phyloP scores from a whole-genome alignment of 2,888 invertebrate species.

The Xestia ashworthii region DNA sequence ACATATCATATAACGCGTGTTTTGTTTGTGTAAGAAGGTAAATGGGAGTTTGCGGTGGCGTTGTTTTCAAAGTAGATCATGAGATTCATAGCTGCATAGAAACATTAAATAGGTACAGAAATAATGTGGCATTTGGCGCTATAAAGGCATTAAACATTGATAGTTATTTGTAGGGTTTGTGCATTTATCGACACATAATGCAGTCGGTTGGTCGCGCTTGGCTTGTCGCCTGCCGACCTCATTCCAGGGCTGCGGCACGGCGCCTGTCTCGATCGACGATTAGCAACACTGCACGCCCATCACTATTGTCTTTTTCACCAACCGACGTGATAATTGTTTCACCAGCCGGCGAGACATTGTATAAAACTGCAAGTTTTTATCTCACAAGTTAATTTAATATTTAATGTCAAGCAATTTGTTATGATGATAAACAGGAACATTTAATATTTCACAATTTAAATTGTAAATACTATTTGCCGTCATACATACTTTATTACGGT shows the following conservation, averaged over 20 bases:
- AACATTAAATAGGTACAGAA: conserved; percentile 45
- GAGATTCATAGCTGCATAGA: conserved; percentile 34
- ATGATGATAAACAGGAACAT: conserved; percentile 47
- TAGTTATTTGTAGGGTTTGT: conserved; percentile 67
- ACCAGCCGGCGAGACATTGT: conserved; percentile 45
- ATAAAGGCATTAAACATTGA: conserved; percentile 55
- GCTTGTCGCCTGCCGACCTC: conserved; percentile 80
- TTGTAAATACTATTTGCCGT: conserved; percentile 63
- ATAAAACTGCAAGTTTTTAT: conserved; percentile 39
- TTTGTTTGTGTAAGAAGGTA: conserved; percentile 59
- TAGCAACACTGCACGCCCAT: conserved; percentile 79
- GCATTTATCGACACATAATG: conserved; percentile 79
- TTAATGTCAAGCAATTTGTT: conserved; percentile 41
- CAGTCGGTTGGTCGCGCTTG: conserved; percentile 71
- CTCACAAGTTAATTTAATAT: conserved; percentile 14
- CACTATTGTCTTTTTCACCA: conserved; percentile 83
- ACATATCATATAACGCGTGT: conserved; percentile 48
- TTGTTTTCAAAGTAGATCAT: conserved; percentile 29
- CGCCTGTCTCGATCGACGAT: conserved; percentile 82
- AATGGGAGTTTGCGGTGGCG: conserved; percentile 28
- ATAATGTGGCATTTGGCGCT: conserved; percentile 45
- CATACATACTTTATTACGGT: conserved; percentile 71
- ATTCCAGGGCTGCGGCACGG: conserved; percentile 76
- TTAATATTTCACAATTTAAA: conserved; percentile 46
- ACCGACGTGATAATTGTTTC: conserved; percentile 70